Evolutionary conservation across 2,797 vertebrate genomes (phyloP).

Genomic region (Channa striata): DNA sequence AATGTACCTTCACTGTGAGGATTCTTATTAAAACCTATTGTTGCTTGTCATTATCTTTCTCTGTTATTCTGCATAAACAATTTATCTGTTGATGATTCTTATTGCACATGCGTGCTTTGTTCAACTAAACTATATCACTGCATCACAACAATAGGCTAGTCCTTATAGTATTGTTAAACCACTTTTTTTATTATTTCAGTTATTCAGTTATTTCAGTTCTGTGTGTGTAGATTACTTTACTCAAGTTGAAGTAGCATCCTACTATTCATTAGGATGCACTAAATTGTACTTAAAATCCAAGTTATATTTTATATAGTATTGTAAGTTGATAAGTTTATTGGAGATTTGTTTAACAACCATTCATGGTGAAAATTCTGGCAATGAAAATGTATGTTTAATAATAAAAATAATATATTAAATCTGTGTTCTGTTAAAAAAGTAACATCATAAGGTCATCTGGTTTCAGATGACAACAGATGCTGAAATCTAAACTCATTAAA

Average conservation of each 20-base stretch:
- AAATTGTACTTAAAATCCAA: too few relatives aligned
- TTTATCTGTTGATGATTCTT: background rate
- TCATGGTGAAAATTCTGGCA: too few relatives aligned
- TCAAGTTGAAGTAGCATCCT: too few relatives aligned
- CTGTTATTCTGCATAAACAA: background rate
- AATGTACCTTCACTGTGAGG: background rate
- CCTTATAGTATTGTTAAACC: too few relatives aligned
- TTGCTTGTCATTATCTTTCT: constrained; percentile 3
- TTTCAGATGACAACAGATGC: background rate
- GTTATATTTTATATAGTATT: too few relatives aligned
- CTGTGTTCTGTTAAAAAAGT: background rate
- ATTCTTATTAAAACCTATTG: background rate
- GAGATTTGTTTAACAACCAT: too few relatives aligned
- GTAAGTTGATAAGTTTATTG: too few relatives aligned
- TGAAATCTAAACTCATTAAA: background rate
- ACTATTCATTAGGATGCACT: too few relatives aligned
- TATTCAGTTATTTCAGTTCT: too few relatives aligned
- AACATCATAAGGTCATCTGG: background rate
- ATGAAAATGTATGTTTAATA: too few relatives aligned
- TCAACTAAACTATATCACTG: background rate
- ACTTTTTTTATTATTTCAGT: background rate
- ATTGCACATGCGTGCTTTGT: background rate
- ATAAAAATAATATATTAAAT: too few relatives aligned
- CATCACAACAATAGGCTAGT: background rate
- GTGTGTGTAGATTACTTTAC: too few relatives aligned